Evolutionary conservation across 1,140 invertebrate genomes (phyloP), one percentile per base, ranked within the genome.

Genomic region (Musca vetustissima): DNA sequence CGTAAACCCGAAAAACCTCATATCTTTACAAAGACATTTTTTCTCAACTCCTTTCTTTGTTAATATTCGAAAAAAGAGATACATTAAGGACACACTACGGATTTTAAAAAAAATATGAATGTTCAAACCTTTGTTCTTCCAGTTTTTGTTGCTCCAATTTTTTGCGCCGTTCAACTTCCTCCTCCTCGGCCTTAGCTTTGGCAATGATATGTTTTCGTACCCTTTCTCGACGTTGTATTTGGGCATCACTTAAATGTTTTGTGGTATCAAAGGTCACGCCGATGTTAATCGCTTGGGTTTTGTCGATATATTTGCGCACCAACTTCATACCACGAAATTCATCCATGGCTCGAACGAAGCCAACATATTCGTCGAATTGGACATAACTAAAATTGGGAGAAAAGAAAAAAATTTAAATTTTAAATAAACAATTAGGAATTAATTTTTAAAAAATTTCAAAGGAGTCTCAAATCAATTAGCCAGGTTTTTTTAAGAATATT

Each of bases 301-400:
- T 79, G 84, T 88, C 80, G 87, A 89, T 71, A 36, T 88, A 88
- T 74, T 93, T 94, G 57, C 90, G 89, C 13, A 98, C 81, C 11
- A 99, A 81, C 80, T 97, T 98, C 86, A 92, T 93, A 1, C 93
- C 94, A 67, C 93, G 84, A 13, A 98, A 85, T 28, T 93, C 90
- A 78, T 97, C 93, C 96, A 99, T 98, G 15, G 94, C 93, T 74
- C 93, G 92, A 0, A 95, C 93, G 87, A 98, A 98, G 48, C 93
- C 91, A 65, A 96, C 90, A 82, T 99, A 99, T 76, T 98, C 96
- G 75, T 91, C 91, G 79, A 91, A 98, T 79, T 98, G 96, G 8
- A 98, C 84, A 82, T 93, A 99, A 1, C 89, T 93, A 84, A 94
- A 94, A 75, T 85, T 86, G 36, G 11, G 11, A 7, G 36, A 13